phyloP scores from a whole-genome alignment of 2,113 vertebrate genomes.

The Brienomyrus brachyistius region DNA sequence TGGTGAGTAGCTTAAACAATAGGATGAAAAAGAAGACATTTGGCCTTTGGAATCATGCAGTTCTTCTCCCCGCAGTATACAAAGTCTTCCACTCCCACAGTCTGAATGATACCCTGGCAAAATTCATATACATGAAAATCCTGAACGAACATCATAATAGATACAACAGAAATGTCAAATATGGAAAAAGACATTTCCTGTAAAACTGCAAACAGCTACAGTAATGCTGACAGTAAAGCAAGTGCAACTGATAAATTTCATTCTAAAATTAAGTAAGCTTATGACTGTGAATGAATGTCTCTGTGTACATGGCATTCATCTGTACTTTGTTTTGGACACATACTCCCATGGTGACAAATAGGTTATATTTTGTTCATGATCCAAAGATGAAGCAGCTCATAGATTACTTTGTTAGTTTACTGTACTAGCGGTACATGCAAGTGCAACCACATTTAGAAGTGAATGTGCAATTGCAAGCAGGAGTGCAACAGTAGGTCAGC shows the following conservation, averaged over 20 bases:
- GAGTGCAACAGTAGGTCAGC: background rate
- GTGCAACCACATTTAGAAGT: slow-evolving; percentile 1
- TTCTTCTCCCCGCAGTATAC: background rate
- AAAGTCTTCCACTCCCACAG: background rate
- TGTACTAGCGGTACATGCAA: background rate
- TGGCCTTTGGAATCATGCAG: background rate
- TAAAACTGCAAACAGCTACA: background rate
- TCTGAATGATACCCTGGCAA: slow-evolving; percentile 14
- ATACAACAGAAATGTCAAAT: background rate
- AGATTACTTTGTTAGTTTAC: background rate
- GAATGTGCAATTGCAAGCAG: slow-evolving; percentile 8
- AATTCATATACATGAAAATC: background rate
- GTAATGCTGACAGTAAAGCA: background rate
- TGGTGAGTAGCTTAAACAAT: background rate
- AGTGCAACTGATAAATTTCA: background rate
- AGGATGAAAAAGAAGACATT: background rate
- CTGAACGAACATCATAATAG: background rate
- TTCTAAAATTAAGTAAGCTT: background rate
- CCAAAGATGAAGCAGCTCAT: background rate
- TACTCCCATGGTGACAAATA: background rate
- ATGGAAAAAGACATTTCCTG: background rate
- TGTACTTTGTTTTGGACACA: background rate
- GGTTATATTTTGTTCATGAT: background rate
- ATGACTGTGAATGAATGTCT: background rate
- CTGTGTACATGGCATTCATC: background rate